Conservation (phyloP, 2,113 vertebrate genomes). For the Electrona antarctica region DNA sequence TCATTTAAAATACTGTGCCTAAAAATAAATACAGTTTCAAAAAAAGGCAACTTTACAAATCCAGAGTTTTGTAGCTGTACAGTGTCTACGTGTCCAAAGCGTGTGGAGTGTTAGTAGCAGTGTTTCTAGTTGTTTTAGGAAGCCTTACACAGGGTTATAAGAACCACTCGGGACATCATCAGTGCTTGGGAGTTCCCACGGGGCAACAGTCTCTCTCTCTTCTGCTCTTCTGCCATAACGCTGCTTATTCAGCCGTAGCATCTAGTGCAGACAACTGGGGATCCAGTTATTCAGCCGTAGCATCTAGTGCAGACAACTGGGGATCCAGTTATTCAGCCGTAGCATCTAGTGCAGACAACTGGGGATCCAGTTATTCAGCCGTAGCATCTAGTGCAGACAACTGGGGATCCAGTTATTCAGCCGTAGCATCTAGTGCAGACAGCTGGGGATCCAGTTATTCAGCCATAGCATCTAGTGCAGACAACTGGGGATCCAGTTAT, state of each 20-base stretch:
- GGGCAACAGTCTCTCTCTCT: not conserved
- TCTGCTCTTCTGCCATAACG: slow-evolving; percentile 8
- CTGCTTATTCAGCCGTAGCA: slow-evolving; percentile 39
- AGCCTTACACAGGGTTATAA: slow-evolving; percentile 49
- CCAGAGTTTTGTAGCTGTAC: slow-evolving; percentile 42
- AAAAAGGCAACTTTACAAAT: slow-evolving; percentile 43
- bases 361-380: slow-evolving; percentile 32
- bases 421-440: slow-evolving; percentile 43
- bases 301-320: slow-evolving; percentile 38
- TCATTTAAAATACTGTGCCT: slow-evolving; percentile 46
- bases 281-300: slow-evolving; percentile 37
- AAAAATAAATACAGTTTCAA: slow-evolving; percentile 58
- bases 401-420: no score
- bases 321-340: slow-evolving; percentile 35
- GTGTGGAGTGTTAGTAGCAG: slow-evolving; percentile 55
- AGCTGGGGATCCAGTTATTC: no score
- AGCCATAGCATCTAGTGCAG: no score
- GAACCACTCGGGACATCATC: slow-evolving; percentile 36
- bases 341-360: slow-evolving; percentile 43
- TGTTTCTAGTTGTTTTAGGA: slow-evolving; percentile 16
- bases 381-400: slow-evolving; percentile 43
- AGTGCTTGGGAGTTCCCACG: slow-evolving; percentile 20
- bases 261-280: slow-evolving; percentile 41
- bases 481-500: no score
- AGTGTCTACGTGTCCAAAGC: slow-evolving; percentile 37